phyloP scores from a whole-genome alignment of 2,888 invertebrate genomes.

The Teleiodes luculella region DNA sequence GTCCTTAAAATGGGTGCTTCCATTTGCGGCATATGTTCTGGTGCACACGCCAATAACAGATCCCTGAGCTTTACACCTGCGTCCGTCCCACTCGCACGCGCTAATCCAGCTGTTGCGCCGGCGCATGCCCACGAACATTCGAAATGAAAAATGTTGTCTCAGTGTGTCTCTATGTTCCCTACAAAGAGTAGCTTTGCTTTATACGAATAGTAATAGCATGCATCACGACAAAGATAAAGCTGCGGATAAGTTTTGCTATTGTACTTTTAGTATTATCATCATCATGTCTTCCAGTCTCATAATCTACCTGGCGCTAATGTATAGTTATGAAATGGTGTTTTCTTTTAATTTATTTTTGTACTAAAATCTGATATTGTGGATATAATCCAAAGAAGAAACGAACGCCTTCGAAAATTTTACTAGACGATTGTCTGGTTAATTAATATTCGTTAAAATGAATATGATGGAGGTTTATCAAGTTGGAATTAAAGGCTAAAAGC shows the following conservation, averaged over 20 bases:
- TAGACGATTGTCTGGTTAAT: background rate
- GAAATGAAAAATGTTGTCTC: conserved; percentile 17
- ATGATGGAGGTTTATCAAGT: conserved; percentile 45
- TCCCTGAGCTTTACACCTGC: conserved; percentile 62
- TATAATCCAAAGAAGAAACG: no score
- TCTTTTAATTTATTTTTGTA: no score
- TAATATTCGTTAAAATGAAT: conserved; percentile 29
- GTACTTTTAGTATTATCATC: background rate
- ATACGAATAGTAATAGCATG: background rate
- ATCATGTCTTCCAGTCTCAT: background rate
- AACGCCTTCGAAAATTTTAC: no score
- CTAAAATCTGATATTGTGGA: no score
- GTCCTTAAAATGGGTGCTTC: conserved; percentile 24
- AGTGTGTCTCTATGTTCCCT: background rate
- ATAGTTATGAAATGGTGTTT: no score
- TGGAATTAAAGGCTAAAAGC: conserved; percentile 52
- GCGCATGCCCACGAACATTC: conserved; percentile 28
- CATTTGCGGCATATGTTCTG: conserved; percentile 48
- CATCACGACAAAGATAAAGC: conserved; percentile 2
- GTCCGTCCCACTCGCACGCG: conserved; percentile 71
- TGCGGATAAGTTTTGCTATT: background rate
- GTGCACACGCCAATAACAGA: conserved; percentile 41
- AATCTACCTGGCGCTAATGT: background rate
- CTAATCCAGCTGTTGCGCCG: conserved; percentile 49
- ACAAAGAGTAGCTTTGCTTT: background rate